phyloP scores from a whole-genome alignment of 2,797 vertebrate species.

The Aplochiton taeniatus region DNA sequence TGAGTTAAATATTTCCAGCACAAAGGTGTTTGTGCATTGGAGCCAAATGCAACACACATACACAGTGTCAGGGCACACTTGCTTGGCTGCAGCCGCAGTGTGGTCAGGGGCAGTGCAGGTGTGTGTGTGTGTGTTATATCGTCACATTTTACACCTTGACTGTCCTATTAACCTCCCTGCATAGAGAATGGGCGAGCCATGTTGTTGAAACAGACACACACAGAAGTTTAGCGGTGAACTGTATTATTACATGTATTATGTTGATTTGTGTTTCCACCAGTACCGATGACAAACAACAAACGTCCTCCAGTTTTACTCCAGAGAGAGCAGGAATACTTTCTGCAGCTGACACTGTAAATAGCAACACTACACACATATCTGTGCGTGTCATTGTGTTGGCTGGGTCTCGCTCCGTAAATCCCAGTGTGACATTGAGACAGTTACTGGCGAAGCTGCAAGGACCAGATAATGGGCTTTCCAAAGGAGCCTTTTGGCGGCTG shows the following conservation, averaged over 20 bases:
- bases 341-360: too few relatives aligned
- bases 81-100: constrained; percentile 14
- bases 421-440: constrained; percentile 13
- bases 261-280: too few relatives aligned
- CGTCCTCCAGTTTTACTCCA: too few relatives aligned
- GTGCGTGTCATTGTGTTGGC: background rate
- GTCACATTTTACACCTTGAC: background rate
- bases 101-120: constrained; percentile 23
- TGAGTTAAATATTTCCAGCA: constrained; percentile 10
- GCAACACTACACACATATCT: background rate
- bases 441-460: constrained; percentile 47
- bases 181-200: too few relatives aligned
- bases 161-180: too few relatives aligned
- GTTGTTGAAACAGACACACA: constrained; percentile 11
- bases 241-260: too few relatives aligned
- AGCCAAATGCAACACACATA: constrained; percentile 23
- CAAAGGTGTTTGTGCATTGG: background rate
- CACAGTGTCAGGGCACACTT: constrained; percentile 20
- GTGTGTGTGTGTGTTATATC: constrained; percentile 19
- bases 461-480: constrained; percentile 58
- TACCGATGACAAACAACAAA: too few relatives aligned
- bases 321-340: background rate
- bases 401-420: constrained; percentile 27
- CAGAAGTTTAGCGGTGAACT: too few relatives aligned
- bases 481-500: constrained; percentile 34